Evolutionary conservation across 1,140 invertebrate species (phyloP).

Genomic region (Papilio dardanus): DNA sequence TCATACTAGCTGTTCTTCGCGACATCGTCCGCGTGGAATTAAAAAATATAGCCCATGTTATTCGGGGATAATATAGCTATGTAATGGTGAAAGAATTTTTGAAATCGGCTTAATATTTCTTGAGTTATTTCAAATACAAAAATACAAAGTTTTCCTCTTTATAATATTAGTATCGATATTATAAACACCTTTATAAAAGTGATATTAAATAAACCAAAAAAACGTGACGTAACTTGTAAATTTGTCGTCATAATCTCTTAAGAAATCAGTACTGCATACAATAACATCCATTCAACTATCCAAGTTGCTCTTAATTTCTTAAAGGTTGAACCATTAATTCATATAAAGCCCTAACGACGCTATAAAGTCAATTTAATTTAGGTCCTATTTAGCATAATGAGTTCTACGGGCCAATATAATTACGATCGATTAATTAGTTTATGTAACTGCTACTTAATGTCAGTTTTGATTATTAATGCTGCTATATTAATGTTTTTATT

Average conservation of each 20-base stretch:
- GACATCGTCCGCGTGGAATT: too few relatives aligned
- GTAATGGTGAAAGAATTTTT: too few relatives aligned
- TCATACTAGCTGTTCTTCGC: too few relatives aligned
- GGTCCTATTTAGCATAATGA: constrained; percentile 50
- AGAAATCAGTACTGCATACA: constrained; percentile 21
- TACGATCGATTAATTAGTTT: constrained; percentile 19
- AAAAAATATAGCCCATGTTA: too few relatives aligned
- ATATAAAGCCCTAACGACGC: constrained; percentile 49
- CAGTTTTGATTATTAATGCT: not conserved
- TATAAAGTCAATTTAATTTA: constrained; percentile 54
- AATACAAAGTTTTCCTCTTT: too few relatives aligned
- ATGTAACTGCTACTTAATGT: constrained; percentile 1
- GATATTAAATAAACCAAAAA: not conserved
- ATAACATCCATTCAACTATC: constrained; percentile 17
- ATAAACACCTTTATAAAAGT: not conserved
- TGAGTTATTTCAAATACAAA: too few relatives aligned
- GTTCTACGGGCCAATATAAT: constrained; percentile 39
- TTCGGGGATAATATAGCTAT: too few relatives aligned
- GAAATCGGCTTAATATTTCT: too few relatives aligned
- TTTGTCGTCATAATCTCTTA: constrained; percentile 19
- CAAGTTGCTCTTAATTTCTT: constrained; percentile 20
- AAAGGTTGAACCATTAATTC: constrained; percentile 48
- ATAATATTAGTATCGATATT: too few relatives aligned
- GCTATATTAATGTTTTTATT: too few relatives aligned
- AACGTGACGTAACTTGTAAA: constrained; percentile 3